These are phyloP conservation scores for Saxicola maurus DNA, from an alignment of 2,797 vertebrate genomes.

Conservation along the genomic window DNA sequence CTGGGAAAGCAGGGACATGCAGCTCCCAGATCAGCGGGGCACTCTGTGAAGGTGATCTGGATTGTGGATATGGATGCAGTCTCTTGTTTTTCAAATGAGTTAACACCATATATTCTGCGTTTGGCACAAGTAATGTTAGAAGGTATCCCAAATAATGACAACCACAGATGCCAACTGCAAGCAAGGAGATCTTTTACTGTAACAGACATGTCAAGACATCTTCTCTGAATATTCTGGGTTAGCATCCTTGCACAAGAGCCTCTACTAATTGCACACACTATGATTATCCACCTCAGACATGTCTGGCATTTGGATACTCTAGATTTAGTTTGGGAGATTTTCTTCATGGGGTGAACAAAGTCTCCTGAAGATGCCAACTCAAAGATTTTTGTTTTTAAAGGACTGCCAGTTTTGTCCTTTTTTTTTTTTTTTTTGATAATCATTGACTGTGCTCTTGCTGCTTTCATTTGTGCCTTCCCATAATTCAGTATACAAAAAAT, in stretches of 20 bases:
- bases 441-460: neutral
- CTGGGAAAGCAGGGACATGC: neutral
- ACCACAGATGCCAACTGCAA: neutral
- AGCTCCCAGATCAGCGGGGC: neutral
- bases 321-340: neutral
- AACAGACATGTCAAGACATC: constrained; percentile 22
- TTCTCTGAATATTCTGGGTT: neutral
- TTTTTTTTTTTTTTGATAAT: neutral
- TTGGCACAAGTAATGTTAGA: neutral
- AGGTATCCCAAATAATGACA: neutral
- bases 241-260: constrained; percentile 16
- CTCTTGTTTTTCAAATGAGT: neutral
- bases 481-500: neutral
- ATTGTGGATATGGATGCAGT: neutral
- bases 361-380: neutral
- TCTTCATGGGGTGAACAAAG: neutral
- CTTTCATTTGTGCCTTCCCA: neutral
- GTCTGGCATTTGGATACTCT: neutral
- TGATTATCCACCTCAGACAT: neutral
- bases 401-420: neutral
- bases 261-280: neutral
- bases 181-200: neutral
- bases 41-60: neutral
- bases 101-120: neutral
- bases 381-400: neutral